These are phyloP conservation scores for Phenganax stokvisi DNA, from an alignment of 92 coral and sea anemone species.

Conservation along the genomic window DNA sequence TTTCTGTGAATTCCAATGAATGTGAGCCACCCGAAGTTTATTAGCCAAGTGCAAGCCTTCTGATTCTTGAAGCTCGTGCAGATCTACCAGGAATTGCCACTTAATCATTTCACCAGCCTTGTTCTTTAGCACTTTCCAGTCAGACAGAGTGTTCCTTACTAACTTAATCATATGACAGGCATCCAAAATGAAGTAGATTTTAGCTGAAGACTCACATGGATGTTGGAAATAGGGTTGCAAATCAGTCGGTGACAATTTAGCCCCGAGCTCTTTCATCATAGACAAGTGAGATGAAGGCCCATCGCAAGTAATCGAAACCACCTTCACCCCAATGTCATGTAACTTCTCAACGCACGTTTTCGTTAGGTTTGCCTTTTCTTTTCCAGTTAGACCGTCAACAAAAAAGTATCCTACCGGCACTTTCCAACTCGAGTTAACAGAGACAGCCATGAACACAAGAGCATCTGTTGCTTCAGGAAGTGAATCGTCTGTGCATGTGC, in stretches of 20 bases:
- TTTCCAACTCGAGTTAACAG: no score
- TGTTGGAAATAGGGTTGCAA: neutral
- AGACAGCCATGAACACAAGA: no score
- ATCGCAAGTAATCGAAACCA: slow-evolving; percentile 13
- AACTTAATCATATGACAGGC: neutral
- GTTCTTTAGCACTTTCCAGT: neutral
- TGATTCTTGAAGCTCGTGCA: neutral
- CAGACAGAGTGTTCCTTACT: neutral
- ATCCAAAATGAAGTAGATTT: neutral
- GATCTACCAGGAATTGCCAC: slow-evolving; percentile 11
- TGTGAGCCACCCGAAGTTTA: neutral
- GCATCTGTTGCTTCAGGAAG: no score
- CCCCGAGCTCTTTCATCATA: slow-evolving; percentile 14
- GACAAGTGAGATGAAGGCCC: neutral
- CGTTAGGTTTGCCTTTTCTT: slow-evolving; percentile 9
- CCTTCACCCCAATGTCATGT: slow-evolving; percentile 12
- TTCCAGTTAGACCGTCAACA: neutral
- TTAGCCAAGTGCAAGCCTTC: slow-evolving; percentile 20
- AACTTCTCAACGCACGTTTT: neutral
- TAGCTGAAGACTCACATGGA: slow-evolving; percentile 1
- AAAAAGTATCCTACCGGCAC: no score
- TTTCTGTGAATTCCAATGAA: no score
- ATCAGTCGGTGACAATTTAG: neutral
- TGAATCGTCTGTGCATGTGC: no score
- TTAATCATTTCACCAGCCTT: slow-evolving; percentile 2